Percentiles rank a stretch among this genome's conserved stretches.
Conservation (phyloP, 2,113 vertebrate species). For the Zootoca vivipara region DNA sequence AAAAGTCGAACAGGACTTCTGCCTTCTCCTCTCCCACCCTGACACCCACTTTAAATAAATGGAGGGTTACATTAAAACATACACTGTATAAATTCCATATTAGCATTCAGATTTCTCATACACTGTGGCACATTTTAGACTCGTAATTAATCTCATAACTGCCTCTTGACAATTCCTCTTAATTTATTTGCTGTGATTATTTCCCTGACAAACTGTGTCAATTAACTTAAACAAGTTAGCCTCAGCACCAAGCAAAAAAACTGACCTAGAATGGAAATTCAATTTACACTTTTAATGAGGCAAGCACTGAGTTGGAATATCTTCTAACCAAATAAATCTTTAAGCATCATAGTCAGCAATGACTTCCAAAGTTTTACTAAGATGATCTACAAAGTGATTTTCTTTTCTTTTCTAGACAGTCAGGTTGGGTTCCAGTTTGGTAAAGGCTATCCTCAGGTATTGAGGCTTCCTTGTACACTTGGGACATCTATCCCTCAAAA, state of each 20-base stretch:
- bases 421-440: too few relatives aligned
- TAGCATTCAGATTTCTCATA: neutral
- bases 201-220: slow-evolving; percentile 25
- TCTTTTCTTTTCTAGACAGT: neutral
- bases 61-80: neutral
- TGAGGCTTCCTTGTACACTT: neutral
- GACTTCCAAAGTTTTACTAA: neutral
- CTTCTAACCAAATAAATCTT: neutral
- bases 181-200: slow-evolving; percentile 14
- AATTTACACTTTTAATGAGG: neutral
- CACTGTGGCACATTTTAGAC: neutral
- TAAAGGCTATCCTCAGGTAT: neutral
- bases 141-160: slow-evolving; percentile 19
- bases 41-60: neutral
- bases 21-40: neutral
- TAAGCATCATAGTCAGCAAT: neutral
- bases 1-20: neutral
- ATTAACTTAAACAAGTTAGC: neutral
- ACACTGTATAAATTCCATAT: neutral
- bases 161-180: slow-evolving; percentile 3
- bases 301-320: neutral
- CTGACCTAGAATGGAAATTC: neutral
- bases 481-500: neutral
- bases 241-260: neutral
- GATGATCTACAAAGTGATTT: neutral